phyloP scores from a whole-genome alignment of 2,797 vertebrate species.

The Semaprochilodus insignis region DNA sequence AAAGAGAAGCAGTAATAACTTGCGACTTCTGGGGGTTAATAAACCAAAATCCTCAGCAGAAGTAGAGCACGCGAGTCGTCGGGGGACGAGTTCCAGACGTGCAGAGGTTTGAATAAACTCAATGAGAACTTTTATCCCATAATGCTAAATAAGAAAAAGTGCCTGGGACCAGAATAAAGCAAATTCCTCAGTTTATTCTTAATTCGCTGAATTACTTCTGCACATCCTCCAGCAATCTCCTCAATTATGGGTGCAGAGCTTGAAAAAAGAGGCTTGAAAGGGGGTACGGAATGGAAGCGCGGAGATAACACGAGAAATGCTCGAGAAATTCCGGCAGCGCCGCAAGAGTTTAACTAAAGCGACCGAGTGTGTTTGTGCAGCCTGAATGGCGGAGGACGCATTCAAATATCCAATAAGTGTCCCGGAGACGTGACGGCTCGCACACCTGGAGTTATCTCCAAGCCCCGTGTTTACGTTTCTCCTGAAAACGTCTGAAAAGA shows the following conservation, averaged over 20 bases:
- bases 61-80: background rate
- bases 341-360: background rate
- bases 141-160: background rate
- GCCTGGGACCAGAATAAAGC: background rate
- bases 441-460: background rate
- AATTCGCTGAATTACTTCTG: constrained; percentile 22
- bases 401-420: background rate
- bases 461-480: background rate
- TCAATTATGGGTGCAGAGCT: constrained; percentile 8
- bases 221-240: background rate
- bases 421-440: background rate
- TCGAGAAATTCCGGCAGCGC: background rate
- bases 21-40: background rate
- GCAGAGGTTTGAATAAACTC: background rate
- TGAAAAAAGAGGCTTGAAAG: constrained; percentile 9
- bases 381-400: background rate
- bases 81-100: background rate
- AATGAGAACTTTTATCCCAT: background rate
- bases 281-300: background rate
- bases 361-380: background rate
- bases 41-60: background rate
- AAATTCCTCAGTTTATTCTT: background rate
- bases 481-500: background rate
- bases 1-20: background rate
- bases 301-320: constrained; percentile 2